Percentiles rank a stretch among this genome's conserved stretches.
Conservation (phyloP, 64 coral and sea anemone species). For the Cladopsammia gracilis region DNA sequence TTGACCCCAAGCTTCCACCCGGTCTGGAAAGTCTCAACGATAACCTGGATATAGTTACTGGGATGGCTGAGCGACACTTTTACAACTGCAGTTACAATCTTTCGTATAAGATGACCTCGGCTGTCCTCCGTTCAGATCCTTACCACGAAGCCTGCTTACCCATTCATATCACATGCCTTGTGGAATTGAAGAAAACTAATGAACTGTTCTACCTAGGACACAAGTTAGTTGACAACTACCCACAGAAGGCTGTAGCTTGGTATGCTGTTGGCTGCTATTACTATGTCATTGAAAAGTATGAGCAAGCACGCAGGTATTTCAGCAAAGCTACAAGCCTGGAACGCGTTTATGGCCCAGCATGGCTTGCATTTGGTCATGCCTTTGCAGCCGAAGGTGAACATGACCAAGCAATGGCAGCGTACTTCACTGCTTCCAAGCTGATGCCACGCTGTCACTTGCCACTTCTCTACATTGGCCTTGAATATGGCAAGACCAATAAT, state of each 20-base stretch:
- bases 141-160: conserved; percentile 92
- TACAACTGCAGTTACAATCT: conserved; percentile 90
- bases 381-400: conserved; percentile 99
- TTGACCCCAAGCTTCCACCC: conserved; percentile 87
- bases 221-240: conserved; percentile 99
- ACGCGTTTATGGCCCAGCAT: conserved; percentile 90
- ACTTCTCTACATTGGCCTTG: conserved; percentile 94
- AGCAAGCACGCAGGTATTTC: conserved; percentile 94
- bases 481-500: conserved; percentile 98
- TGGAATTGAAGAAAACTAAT: conserved; percentile 96
- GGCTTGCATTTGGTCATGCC: conserved; percentile 98
- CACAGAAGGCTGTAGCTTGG: conserved; percentile 95
- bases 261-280: conserved; percentile 99
- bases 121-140: conserved; percentile 84
- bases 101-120: conserved; percentile 88
- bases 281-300: conserved; percentile 98
- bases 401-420: conserved; percentile 99
- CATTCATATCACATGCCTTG: conserved; percentile 95
- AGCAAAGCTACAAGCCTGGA: conserved; percentile 95
- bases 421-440: conserved; percentile 97
- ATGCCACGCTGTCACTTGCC: conserved; percentile 96
- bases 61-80: conserved; percentile 95
- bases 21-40: conserved; percentile 81
- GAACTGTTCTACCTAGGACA: conserved; percentile 94
- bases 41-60: conserved; percentile 93